phyloP scores from a whole-genome alignment of 2,797 vertebrate genomes.

The Phyllotis vaccarum region DNA sequence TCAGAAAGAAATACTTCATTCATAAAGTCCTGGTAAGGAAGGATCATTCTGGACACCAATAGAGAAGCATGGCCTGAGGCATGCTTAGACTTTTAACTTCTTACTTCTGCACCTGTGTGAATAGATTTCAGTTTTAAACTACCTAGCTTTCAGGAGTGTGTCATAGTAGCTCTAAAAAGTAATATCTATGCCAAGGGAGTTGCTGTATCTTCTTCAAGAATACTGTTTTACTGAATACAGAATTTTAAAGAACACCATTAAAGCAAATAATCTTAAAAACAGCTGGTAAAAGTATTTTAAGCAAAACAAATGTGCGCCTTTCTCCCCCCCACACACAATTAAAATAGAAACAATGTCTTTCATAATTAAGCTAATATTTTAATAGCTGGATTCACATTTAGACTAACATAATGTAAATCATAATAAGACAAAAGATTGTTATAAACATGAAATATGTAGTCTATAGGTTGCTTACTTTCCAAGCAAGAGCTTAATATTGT shows the following conservation, averaged over 20 bases:
- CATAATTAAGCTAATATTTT: neutral
- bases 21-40: neutral
- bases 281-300: neutral
- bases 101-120: neutral
- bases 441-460: neutral
- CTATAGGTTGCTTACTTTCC: conserved; percentile 2
- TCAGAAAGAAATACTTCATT: neutral
- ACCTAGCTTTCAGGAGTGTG: neutral
- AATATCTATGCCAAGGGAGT: neutral
- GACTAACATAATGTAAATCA: conserved; percentile 21
- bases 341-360: neutral
- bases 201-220: neutral
- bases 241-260: neutral
- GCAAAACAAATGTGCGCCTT: neutral
- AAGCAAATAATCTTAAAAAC: conserved; percentile 31
- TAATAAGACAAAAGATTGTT: conserved; percentile 24
- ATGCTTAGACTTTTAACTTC: neutral
- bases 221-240: neutral
- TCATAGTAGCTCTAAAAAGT: neutral
- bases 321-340: neutral
- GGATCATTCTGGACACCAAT: neutral
- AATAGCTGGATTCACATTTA: neutral
- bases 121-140: neutral
- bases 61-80: neutral
- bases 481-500: conserved; percentile 7